Percentiles rank a stretch among this genome's conserved stretches.
phyloP scores from a whole-genome alignment of 2,113 vertebrate species.

The Aldabrachelys gigantea region DNA sequence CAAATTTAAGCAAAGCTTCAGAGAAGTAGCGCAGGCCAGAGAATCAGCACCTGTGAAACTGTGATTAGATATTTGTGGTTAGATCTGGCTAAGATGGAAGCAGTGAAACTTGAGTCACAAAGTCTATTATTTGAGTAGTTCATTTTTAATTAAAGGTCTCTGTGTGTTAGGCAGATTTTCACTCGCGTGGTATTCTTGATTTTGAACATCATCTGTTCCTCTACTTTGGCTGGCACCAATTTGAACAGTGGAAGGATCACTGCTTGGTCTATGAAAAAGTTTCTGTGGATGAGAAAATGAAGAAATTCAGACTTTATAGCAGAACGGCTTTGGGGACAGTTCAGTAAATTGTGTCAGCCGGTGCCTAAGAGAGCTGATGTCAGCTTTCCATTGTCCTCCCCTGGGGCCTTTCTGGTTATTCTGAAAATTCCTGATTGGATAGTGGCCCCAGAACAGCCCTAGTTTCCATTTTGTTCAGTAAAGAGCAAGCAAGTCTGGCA shows the following conservation, averaged over 20 bases:
- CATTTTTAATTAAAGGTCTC: background rate
- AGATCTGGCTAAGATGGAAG: background rate
- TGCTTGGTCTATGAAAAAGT: background rate
- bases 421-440: background rate
- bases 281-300: background rate
- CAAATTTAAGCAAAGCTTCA: background rate
- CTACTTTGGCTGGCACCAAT: background rate
- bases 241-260: background rate
- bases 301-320: background rate
- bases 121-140: background rate
- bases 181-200: background rate
- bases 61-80: background rate
- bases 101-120: background rate
- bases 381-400: background rate
- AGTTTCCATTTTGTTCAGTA: background rate
- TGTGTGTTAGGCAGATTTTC: background rate
- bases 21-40: background rate
- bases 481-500: background rate
- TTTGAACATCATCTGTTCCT: background rate
- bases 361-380: conserved; percentile 7
- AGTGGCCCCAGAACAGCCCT: background rate
- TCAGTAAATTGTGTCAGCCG: background rate
- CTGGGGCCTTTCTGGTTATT: conserved; percentile 9
- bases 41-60: background rate
- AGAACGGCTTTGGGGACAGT: background rate